Base-by-base conservation (phyloP, 53 echinoderm and acorn worm genomes). In the Temnopleurus reevesii region DNA sequence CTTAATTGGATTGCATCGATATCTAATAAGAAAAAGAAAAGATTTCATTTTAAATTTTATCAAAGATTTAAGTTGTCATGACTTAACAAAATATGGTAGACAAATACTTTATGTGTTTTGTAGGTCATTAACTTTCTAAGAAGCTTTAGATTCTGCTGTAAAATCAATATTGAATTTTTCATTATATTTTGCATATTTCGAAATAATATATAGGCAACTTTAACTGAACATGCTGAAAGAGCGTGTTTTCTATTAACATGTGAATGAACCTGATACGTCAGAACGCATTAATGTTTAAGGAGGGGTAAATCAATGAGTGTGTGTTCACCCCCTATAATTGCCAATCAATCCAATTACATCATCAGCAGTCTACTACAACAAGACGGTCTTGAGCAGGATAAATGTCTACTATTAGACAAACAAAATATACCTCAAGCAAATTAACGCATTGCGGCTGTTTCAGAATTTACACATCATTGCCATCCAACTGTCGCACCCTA, bases 361-460 rank as follows among this genome's bases (percentile, higher is more conserved):
- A 4, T 71, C 71, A n/a, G 6, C 38, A 21, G 2, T 4, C 71
- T 71, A 7, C 41, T 38, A 21, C n/a, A 4, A 58, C 25, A 71
- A 71, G 71, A 38, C 71, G 36, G 71, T 41, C 41, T 41, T 71
- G 19, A 71, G 71, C 6, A 71, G 71, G 71, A 71, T 71, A 41
- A 71, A 71, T 38, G 71, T 71, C 71, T 71, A 36, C 71, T 21
- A 71, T 71, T 71, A 71, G 71, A 6, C 33, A 10, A 71, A 36
- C 71, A n/a, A 71, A 71, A 71, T 41, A 38, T 71, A 71, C 71
- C 43, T 38, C 71, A 43, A 71, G 71, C 71, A 71, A 41, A 57
- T n/a, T n/a, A n/a, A 71, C 41, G 71, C 41, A 23, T 23, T 71
- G 71, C 24, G 71, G 38, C n/a, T 38, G 41, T 38, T 71, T 43